phyloP scores from a whole-genome alignment of 2,888 invertebrate genomes.

The Xiphydria camelus region DNA sequence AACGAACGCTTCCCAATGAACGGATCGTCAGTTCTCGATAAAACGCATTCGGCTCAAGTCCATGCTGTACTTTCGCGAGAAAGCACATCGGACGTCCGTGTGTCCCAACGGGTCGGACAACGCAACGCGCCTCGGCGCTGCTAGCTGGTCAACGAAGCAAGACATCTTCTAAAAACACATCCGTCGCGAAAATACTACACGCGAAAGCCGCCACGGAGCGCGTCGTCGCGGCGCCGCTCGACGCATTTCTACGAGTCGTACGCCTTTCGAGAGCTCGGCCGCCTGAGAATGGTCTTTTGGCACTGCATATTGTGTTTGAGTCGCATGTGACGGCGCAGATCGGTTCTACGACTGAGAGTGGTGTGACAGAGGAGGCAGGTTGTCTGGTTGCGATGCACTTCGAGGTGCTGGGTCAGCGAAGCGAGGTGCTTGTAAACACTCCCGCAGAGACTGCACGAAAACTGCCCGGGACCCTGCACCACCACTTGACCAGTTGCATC shows the following conservation, averaged over 20 bases:
- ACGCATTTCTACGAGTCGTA: conserved; percentile 48
- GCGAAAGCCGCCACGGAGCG: conserved; percentile 59
- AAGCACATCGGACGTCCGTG: no score
- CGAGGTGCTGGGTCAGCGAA: conserved; percentile 58
- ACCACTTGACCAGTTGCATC: conserved; percentile 57
- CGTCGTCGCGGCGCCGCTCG: conserved; percentile 47
- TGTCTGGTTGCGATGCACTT: conserved; percentile 58
- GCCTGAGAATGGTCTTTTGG: conserved; percentile 56
- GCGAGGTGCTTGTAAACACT: conserved; percentile 58
- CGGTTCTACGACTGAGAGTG: conserved; percentile 58
- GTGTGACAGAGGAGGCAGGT: conserved; percentile 57
- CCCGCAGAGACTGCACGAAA: conserved; percentile 58
- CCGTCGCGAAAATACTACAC: no score
- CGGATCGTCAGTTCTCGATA: no score
- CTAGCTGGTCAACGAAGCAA: no score
- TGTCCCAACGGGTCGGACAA: no score
- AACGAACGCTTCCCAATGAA: no score
- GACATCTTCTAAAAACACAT: no score
- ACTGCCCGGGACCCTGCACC: conserved; percentile 58
- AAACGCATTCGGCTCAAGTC: no score
- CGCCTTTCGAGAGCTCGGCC: conserved; percentile 46
- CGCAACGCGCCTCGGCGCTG: no score
- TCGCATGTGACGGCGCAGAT: conserved; percentile 57
- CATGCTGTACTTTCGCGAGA: no score
- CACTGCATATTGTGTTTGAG: conserved; percentile 57